Percentiles rank a stretch among this genome's conserved stretches.
Evolutionary conservation across 2,113 vertebrate genomes (phyloP).

Genomic region (Podarcis raffonei): DNA sequence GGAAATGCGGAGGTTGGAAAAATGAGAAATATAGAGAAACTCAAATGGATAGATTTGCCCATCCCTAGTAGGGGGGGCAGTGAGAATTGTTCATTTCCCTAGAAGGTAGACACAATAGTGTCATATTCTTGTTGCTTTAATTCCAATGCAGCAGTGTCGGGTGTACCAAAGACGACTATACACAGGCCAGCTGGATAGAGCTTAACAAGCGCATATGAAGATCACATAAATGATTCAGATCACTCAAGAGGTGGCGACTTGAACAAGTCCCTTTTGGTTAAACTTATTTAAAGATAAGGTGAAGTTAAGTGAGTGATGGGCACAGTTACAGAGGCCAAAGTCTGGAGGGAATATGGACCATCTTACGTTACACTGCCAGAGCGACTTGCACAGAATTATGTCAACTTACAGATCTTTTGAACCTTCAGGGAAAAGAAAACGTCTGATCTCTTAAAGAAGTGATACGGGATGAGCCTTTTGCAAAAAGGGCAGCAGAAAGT

Average conservation of each 20-base stretch:
- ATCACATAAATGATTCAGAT: slow-evolving; percentile 94
- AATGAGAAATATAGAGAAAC: too few species aligned
- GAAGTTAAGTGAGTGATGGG: slow-evolving; percentile 85
- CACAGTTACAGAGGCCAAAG: slow-evolving; percentile 77
- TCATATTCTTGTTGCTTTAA: slow-evolving; percentile 56
- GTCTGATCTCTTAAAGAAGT: slow-evolving; percentile 81
- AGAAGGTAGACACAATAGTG: neutral
- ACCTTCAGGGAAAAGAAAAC: slow-evolving; percentile 79
- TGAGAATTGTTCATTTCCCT: too few species aligned
- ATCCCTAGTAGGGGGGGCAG: too few species aligned
- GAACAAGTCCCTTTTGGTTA: slow-evolving; percentile 92
- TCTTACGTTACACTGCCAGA: slow-evolving; percentile 80
- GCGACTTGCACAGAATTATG: slow-evolving; percentile 84
- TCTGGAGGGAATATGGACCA: slow-evolving; percentile 88
- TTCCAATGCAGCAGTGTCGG: slow-evolving; percentile 49
- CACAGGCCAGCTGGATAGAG: slow-evolving; percentile 75
- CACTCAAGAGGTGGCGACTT: slow-evolving; percentile 81
- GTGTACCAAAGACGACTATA: slow-evolving; percentile 70
- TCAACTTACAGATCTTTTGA: slow-evolving; percentile 78
- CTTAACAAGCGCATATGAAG: slow-evolving; percentile 86
- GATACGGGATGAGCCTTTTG: slow-evolving; percentile 74
- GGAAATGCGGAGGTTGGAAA: too few species aligned
- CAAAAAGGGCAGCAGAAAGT: slow-evolving; percentile 66
- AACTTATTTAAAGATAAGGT: slow-evolving; percentile 88
- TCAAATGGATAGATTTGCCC: too few species aligned